phyloP scores from a whole-genome alignment of 2,113 vertebrate genomes.

The Lepus europaeus region DNA sequence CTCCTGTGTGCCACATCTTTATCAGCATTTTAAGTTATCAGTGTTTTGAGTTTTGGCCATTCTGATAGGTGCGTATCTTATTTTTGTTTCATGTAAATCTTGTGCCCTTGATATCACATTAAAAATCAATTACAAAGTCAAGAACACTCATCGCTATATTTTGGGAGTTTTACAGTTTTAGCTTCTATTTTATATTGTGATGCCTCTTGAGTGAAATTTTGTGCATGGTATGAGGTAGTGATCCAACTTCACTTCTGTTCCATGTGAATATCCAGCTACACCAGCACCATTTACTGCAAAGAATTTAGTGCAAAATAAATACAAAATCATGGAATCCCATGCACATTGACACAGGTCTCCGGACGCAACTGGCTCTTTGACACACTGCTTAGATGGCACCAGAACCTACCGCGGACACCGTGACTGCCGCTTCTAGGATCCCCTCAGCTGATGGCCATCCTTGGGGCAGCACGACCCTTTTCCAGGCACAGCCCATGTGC shows the following conservation, averaged over 20 bases:
- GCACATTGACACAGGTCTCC: not conserved
- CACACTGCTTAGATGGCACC: not conserved
- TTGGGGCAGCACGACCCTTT: not conserved
- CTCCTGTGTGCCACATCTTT: not conserved
- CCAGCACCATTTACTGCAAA: not conserved
- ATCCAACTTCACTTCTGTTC: not conserved
- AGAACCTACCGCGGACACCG: not conserved
- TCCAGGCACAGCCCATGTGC: not conserved
- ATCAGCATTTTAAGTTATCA: not conserved
- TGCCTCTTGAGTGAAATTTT: not conserved
- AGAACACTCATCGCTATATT: not conserved
- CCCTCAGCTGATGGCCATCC: not conserved
- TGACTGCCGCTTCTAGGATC: fast-evolving
- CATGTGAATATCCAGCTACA: no score
- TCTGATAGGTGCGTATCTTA: not conserved
- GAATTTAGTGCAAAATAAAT: not conserved
- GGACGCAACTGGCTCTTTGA: not conserved
- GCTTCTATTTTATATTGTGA: not conserved
- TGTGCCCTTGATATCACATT: not conserved
- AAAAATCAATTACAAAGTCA: not conserved
- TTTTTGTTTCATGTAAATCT: not conserved
- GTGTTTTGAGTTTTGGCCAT: not conserved
- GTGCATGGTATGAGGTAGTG: not conserved
- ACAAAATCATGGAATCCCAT: not conserved
- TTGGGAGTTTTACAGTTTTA: not conserved